phyloP scores from a whole-genome alignment of 2,888 invertebrate species.

The Eumerus sabulonum region DNA sequence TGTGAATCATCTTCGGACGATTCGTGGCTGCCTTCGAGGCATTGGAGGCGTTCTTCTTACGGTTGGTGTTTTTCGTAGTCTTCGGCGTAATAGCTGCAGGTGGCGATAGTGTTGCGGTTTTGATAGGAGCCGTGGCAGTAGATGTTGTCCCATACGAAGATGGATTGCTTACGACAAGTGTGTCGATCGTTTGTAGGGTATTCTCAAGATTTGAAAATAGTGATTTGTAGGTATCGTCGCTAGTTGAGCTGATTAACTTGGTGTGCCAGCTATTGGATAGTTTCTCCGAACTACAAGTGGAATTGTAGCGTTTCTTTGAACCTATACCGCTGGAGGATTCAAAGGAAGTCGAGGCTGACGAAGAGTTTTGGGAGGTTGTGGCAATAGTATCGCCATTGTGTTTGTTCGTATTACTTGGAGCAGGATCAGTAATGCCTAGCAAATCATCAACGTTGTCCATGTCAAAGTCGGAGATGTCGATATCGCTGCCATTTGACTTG shows the following conservation, averaged over 20 bases:
- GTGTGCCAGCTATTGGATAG: slow-evolving; percentile 74
- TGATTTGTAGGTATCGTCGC: slow-evolving; percentile 78
- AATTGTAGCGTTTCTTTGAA: slow-evolving; percentile 71
- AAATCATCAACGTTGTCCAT: slow-evolving; percentile 78
- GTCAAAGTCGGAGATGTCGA: slow-evolving; percentile 77
- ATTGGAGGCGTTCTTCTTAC: slow-evolving; percentile 69
- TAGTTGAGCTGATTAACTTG: slow-evolving; percentile 73
- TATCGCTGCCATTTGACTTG: slow-evolving; percentile 73
- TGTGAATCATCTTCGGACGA: slow-evolving; percentile 89
- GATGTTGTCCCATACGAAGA: slow-evolving; percentile 61
- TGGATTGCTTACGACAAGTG: slow-evolving; percentile 75
- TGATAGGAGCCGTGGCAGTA: slow-evolving; percentile 24
- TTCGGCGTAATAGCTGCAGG: slow-evolving; percentile 10
- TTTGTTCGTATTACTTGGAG: slow-evolving; percentile 45
- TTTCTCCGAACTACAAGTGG: slow-evolving; percentile 62
- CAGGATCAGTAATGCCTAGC: slow-evolving; percentile 71
- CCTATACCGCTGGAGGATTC: slow-evolving; percentile 19
- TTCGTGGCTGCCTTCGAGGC: slow-evolving; percentile 75
- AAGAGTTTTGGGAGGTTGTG: slow-evolving; percentile 39
- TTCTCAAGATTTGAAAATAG: slow-evolving; percentile 80
- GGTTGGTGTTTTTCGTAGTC: slow-evolving; percentile 69
- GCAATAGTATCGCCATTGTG: slow-evolving; percentile 60
- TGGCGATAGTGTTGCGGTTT: slow-evolving; percentile 57
- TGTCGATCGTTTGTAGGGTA: slow-evolving; percentile 79
- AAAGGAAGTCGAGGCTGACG: slow-evolving; percentile 69